A percentile compares a stretch with the other conserved stretches of the same genome.
phyloP scores from a whole-genome alignment of 2,888 invertebrate species.

The Tachina lurida region DNA sequence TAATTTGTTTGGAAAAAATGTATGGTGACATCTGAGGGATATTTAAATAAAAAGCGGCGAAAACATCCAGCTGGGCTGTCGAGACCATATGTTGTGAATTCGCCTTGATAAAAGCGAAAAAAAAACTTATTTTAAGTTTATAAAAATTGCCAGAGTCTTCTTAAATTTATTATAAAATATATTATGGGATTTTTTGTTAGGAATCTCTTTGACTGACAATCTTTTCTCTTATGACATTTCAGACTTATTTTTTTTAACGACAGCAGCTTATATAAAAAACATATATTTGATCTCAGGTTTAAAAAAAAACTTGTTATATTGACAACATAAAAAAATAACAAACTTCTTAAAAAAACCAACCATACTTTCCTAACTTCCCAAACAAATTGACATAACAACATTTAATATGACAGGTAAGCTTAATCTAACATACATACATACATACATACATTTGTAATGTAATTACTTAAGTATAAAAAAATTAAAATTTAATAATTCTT shows the following conservation, averaged over 20 bases:
- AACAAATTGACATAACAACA: background rate
- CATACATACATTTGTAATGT: background rate
- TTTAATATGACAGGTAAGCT: conserved; percentile 54
- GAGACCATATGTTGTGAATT: no score
- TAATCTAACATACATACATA: background rate
- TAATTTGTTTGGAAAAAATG: no score
- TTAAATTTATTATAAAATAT: background rate
- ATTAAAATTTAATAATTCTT: conserved; percentile 37
- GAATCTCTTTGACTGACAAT: background rate
- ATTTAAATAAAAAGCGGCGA: no score
- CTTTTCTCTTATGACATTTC: background rate
- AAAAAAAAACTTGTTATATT: background rate
- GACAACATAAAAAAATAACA: conserved; percentile 8
- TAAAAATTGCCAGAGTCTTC: no score
- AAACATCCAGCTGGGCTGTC: no score
- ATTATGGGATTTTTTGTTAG: background rate
- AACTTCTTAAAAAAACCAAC: background rate
- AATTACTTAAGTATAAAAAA: conserved; percentile 17
- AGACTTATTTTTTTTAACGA: background rate
- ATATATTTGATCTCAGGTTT: conserved; percentile 61
- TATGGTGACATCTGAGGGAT: no score
- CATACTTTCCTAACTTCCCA: background rate
- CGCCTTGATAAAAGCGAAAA: no score
- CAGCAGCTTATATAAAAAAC: background rate
- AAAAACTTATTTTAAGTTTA: no score